phyloP scores from a whole-genome alignment of 2,113 vertebrate species.

The Camelus dromedarius region DNA sequence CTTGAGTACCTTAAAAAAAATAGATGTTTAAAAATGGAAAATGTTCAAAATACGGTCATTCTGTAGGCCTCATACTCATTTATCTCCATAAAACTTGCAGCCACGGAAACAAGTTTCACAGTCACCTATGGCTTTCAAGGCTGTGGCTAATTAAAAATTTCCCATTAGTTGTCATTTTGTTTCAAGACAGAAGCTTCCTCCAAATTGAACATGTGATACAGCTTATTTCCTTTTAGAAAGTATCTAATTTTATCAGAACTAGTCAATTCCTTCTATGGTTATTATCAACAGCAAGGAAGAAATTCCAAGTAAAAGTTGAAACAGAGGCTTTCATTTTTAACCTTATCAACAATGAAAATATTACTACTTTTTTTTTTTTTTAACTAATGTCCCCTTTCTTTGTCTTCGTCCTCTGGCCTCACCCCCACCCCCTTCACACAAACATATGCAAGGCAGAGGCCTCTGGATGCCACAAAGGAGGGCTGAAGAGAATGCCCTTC shows the following conservation, averaged over 20 bases:
- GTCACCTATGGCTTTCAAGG: neutral
- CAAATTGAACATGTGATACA: neutral
- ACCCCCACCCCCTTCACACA: accelerated
- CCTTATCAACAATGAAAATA: neutral
- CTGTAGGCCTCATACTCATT: neutral
- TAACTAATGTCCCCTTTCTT: neutral
- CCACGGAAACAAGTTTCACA: neutral
- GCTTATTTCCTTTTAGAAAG: neutral
- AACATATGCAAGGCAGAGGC: neutral
- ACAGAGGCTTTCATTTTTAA: conserved; percentile 13
- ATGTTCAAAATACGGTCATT: neutral
- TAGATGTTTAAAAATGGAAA: neutral
- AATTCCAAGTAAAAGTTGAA: neutral
- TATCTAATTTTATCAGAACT: conserved; percentile 45
- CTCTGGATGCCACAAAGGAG: neutral
- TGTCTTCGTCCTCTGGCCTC: neutral
- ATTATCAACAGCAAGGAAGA: conserved; percentile 27
- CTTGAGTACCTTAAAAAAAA: neutral
- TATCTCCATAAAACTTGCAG: neutral
- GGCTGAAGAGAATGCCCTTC: neutral
- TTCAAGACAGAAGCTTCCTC: neutral
- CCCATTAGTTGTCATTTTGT: conserved; percentile 19
- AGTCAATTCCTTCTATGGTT: neutral
- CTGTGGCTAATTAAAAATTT: neutral
- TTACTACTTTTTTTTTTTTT: neutral